phyloP scores from a whole-genome alignment of 2,797 vertebrate genomes.

The Dicrostonyx torquatus region DNA sequence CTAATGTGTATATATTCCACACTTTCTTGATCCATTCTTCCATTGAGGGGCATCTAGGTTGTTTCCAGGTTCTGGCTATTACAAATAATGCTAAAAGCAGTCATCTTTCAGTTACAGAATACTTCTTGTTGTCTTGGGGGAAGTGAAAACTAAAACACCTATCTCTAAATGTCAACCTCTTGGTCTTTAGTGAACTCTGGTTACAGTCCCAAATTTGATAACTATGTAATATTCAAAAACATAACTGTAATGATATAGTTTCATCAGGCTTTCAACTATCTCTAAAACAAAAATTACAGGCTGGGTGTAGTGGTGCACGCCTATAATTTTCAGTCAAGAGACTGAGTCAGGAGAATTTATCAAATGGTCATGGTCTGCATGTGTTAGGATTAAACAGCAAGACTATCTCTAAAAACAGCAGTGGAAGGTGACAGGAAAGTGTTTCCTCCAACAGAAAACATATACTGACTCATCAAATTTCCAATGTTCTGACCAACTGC shows the following conservation, averaged over 20 bases:
- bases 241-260: not conserved
- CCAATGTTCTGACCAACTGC: not conserved
- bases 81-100: conserved; percentile 82
- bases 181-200: conserved; percentile 53
- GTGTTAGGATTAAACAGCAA: not conserved
- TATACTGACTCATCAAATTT: not conserved
- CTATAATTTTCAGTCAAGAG: not conserved
- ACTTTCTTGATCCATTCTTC: no score
- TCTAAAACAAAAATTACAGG: conserved; percentile 22
- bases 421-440: not conserved
- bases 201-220: conserved; percentile 51
- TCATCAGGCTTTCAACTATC: not conserved
- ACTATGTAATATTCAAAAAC: not conserved
- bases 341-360: not conserved
- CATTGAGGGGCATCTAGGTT: no score
- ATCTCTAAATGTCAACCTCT: conserved; percentile 58
- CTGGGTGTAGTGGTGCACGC: not conserved
- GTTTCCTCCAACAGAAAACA: conserved; percentile 30
- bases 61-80: no score
- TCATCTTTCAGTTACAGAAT: conserved; percentile 72
- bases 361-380: not conserved
- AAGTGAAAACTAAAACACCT: conserved; percentile 64
- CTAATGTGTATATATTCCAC: no score
- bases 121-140: conserved; percentile 67
- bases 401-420: not conserved